Evolutionary conservation across 2,888 invertebrate species (phyloP).

Genomic region (Tricholauxania praeusta): DNA sequence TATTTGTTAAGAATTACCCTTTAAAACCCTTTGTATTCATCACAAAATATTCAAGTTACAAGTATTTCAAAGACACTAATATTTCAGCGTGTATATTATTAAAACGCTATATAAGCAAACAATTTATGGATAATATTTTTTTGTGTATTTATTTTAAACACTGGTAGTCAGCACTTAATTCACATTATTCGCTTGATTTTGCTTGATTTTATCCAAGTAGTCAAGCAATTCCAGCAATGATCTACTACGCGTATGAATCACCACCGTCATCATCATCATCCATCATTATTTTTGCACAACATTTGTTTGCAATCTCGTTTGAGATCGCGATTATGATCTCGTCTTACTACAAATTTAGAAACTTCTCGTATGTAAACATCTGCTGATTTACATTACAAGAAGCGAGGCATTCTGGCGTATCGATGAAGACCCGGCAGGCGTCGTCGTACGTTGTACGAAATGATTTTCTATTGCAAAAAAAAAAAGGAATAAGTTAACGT

Average conservation of each 20-base stretch:
- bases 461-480: no score
- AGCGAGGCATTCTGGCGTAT: background rate
- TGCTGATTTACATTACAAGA: constrained; percentile 13
- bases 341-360: constrained; percentile 17
- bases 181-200: background rate
- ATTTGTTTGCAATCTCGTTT: constrained; percentile 17
- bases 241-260: background rate
- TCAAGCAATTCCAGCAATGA: background rate
- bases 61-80: no score
- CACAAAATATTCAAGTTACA: no score
- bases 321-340: background rate
- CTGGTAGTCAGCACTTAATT: constrained; percentile 25
- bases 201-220: background rate
- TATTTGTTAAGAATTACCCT: no score
- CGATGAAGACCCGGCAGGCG: constrained; percentile 9
- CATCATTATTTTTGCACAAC: constrained; percentile 25
- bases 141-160: background rate
- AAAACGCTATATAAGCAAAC: constrained; percentile 5
- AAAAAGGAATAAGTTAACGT: background rate
- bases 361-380: constrained; percentile 24
- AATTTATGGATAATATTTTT: background rate
- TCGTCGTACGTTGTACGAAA: no score
- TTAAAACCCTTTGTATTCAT: no score
- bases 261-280: constrained; percentile 11
- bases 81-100: no score